These are phyloP conservation scores for Cheilosia soror DNA, from an alignment of 2,888 invertebrate genomes.

Conservation along the genomic window DNA sequence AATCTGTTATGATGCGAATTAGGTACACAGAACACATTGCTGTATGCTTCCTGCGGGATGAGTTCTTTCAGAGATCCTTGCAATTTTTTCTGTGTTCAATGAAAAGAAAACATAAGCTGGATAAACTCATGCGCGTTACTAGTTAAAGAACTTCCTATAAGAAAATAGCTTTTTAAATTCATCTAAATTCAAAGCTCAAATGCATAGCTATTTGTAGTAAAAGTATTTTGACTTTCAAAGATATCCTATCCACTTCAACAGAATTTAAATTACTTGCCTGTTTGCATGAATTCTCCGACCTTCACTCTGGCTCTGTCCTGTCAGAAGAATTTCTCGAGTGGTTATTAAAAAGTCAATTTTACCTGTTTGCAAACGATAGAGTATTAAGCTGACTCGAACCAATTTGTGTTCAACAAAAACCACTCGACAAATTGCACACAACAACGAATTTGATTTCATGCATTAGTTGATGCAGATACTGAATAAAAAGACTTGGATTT, in stretches of 20 bases:
- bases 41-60: background rate
- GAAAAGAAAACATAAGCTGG: background rate
- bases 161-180: background rate
- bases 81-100: background rate
- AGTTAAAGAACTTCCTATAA: background rate
- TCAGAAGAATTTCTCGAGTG: constrained; percentile 28
- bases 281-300: constrained; percentile 16
- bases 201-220: background rate
- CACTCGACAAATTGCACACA: constrained; percentile 9
- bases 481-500: too few relatives aligned
- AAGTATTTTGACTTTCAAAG: too few relatives aligned
- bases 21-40: background rate
- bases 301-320: constrained; percentile 18
- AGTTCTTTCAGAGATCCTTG: background rate
- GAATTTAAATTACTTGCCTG: background rate
- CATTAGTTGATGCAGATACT: too few relatives aligned
- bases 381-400: constrained; percentile 4
- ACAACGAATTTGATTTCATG: constrained; percentile 29
- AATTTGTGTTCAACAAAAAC: constrained; percentile 29
- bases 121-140: background rate
- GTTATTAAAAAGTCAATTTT: constrained; percentile 50
- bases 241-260: background rate
- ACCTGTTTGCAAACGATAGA: constrained; percentile 16
- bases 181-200: background rate
- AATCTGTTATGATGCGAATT: background rate